Base-by-base conservation (phyloP, 2,888 invertebrate species). In the Aphidoletes aphidimyza region DNA sequence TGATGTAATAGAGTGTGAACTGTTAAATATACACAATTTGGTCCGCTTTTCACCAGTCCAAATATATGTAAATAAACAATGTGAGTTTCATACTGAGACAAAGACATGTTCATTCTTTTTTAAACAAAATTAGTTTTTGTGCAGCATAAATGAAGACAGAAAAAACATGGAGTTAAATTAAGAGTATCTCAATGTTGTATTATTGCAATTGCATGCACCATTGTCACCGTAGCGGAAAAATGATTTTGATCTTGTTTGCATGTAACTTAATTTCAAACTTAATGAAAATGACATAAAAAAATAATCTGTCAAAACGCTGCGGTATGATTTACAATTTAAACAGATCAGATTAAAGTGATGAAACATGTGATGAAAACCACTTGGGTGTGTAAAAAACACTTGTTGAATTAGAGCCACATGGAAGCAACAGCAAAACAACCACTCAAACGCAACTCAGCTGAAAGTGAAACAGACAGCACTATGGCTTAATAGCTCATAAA, bases 1-100 rank as follows among this genome's bases (percentile, higher is more conserved):
- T 69, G 69, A 69, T 69, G 69, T 30, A 69, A 69, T 69, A 69
- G 69, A 30, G 34, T 69, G 69, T 69, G 69, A 69, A 69, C 69
- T 30, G 14, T 69, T 26, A 30, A 69, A 30, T 30, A 69, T 30
- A 69, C 14, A 30, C 69, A 69, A 30, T 69, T 69, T 69, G 17
- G 14, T 69, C 2, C 1, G 17, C 11, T 69, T 69, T 30, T 30
- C 69, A 69, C 14, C 34, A 30, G 30, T 30, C 30, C n/a, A n/a
- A n/a, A 42, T 6, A 42, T 42, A 6, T 42, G 42, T 14, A 14
- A 42, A 42, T 14, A 42, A 42, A n/a, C 14, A 42, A 42, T 42
- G 6, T 14, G 42, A 42, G n/a, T n/a, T 42, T 42, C 42, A 42
- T 14, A 9, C 42, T 14, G 42, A 6, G n/a, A 42, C 42, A 9